Evolutionary conservation across 1,140 invertebrate genomes (phyloP), one percentile per base, ranked within the genome.

Genomic region (Scaptomyza pallida): DNA sequence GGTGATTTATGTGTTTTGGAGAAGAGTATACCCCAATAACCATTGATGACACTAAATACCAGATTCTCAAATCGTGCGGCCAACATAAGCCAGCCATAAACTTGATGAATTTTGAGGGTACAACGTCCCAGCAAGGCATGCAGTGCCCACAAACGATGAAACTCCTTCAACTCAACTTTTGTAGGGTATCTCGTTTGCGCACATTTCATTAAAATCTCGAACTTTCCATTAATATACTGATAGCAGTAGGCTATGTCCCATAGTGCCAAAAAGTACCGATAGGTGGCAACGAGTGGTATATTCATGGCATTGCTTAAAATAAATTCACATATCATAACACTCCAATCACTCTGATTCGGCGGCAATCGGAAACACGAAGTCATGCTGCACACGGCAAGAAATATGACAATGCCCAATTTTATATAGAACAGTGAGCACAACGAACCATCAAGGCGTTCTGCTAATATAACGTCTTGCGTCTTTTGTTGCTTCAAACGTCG

Each of bases 1-100:
- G 41, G 23, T 0, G 54, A 33, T 0, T 9, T 1, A 9, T 0
- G 5, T 0, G 12, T 2, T 5, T n/a, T 62, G 2, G 35, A 10
- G 6, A 76, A 76, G 8, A 85, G 44, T 8, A 63, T 13, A 6
- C 68, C 77, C 81, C 72, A 85, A 50, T 85, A 85, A 0, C 26
- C 44, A 21, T 67, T 45, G 1, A 55, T 6, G 0, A 40, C 64
- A 15, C 52, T 47, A 1, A 33, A 41, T 1, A 44, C 21, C 10
- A 86, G 19, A 44, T 40, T 57, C 5, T 86, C 63, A 1, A 80
- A 63, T 0, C 81, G 81, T 0, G 44, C 43, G 1, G 52, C 61
- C 6, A 85, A 6, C 77, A 80, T 65, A 4, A 70, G 72, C 0
- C 37, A 30, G 1, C 41, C 63, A 15, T 73, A 80, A 19, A 77